These are phyloP conservation scores for Galaxea fascicularis DNA, from an alignment of 92 coral and sea anemone species.

Conservation along the genomic window DNA sequence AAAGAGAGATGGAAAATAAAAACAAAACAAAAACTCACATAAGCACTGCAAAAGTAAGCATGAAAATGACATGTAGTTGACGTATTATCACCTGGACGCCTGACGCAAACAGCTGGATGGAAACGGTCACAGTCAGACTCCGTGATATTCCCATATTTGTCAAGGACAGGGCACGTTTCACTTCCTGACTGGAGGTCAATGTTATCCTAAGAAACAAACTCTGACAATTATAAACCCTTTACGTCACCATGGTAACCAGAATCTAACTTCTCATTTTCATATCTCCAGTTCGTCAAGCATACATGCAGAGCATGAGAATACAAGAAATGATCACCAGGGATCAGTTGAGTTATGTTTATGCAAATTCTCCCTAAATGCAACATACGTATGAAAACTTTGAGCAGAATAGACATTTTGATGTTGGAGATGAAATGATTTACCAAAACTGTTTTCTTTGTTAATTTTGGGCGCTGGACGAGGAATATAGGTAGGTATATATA, in stretches of 20 bases:
- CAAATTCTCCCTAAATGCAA: too few relatives aligned
- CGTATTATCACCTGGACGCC: conserved; percentile 33
- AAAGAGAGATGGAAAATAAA: not conserved
- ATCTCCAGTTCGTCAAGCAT: too few relatives aligned
- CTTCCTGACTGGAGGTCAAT: not conserved
- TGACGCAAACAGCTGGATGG: conserved; percentile 30
- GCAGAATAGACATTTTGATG: too few relatives aligned
- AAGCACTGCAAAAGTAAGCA: not conserved
- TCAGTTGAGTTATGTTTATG: too few relatives aligned
- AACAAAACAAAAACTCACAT: not conserved
- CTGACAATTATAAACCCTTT: not conserved
- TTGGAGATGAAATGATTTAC: too few relatives aligned
- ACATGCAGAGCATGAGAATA: too few relatives aligned
- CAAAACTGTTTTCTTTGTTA: not conserved
- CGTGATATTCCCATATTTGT: conserved; percentile 16
- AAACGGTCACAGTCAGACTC: conserved; percentile 20
- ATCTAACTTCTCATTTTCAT: too few relatives aligned
- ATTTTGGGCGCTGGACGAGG: not conserved
- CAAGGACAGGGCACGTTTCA: conserved; percentile 15
- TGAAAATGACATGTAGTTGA: not conserved
- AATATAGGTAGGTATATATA: not conserved
- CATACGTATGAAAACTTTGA: too few relatives aligned
- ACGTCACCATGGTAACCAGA: not conserved
- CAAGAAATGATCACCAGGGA: too few relatives aligned
- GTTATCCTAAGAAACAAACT: not conserved